Conservation (phyloP, 1,140 invertebrate genomes). For the Lepidostoma basale region DNA sequence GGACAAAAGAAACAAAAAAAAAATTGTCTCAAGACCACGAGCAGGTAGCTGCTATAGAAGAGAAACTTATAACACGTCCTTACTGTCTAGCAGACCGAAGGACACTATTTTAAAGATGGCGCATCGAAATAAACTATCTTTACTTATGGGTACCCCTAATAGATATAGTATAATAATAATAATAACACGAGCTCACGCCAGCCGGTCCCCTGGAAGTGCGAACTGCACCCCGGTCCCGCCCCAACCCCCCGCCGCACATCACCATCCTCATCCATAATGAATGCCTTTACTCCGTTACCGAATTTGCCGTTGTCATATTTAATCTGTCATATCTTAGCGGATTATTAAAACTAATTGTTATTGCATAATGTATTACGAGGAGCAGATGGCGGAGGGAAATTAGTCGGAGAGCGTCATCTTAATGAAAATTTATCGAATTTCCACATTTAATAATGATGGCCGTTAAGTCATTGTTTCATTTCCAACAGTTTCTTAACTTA, state of each 20-base stretch:
- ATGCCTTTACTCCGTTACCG: slow-evolving; percentile 44
- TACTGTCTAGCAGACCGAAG: too few relatives aligned
- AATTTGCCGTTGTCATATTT: slow-evolving; percentile 46
- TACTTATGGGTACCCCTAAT: too few relatives aligned
- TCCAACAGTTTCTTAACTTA: too few relatives aligned
- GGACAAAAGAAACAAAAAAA: too few relatives aligned
- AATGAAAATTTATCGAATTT: slow-evolving; percentile 44
- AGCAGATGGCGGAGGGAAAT: slow-evolving; percentile 24
- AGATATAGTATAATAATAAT: too few relatives aligned
- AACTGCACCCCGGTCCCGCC: too few relatives aligned
- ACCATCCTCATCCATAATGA: slow-evolving; percentile 22
- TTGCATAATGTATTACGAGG: slow-evolving; percentile 42
- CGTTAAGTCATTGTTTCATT: slow-evolving; percentile 19
- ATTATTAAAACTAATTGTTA: slow-evolving; percentile 47
- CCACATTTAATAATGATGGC: slow-evolving; percentile 23
- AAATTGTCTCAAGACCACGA: too few relatives aligned
- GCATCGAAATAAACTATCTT: too few relatives aligned
- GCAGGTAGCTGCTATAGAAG: too few relatives aligned
- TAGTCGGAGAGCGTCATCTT: slow-evolving; percentile 17
- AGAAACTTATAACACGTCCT: too few relatives aligned
- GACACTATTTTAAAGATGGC: too few relatives aligned
- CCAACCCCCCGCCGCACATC: background rate
- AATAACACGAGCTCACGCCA: background rate
- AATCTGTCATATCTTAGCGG: slow-evolving; percentile 46
- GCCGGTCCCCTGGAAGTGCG: background rate